Evolutionary conservation across 1,140 invertebrate species (phyloP), one percentile per base, ranked within the genome.

Genomic region (Anastrepha obliqua): DNA sequence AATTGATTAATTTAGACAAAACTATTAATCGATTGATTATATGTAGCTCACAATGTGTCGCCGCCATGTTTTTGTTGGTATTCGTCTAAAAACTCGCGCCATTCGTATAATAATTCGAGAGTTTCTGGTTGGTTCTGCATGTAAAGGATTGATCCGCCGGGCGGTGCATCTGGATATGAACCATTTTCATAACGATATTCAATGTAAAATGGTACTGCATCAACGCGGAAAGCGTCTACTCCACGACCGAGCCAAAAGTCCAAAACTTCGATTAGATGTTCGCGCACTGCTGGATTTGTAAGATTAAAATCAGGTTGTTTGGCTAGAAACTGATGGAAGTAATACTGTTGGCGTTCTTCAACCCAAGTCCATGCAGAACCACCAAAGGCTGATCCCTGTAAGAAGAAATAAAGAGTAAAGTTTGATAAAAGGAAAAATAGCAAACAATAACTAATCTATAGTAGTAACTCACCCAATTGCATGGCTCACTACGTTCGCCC

Each of bases 211-310:
- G 95, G 94, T 2, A 96, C 94, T 15, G 95, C 95, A 89, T 95
- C 95, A 29, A 98, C 94, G 81, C 96, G 94, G 90, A 98, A 97
- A 13, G 97, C 97, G 92, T 96, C 96, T 0, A 97, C 96, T 1
- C 96, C 96, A 90, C 94, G 95, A 39, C 96, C 94, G 17, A 98
- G 89, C 97, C 97, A 98, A 90, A 96, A 97, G 42, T 93, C 91
- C 2, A 97, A 90, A 17, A 96, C 94, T 86, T 96, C 94, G 94
- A 91, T 89, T 94, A 97, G 95, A 90, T 96, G 96, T 88, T 95
- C 90, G 2, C 94, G 93, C 2, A 97, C 95, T 65, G 91, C 90
- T 6, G 94, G 92, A 91, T 95, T 95, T 29, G 94, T 93, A 88
- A 96, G 96, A 93, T 97, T 96, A 0, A 97, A 92, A 89, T 97